Evolutionary conservation across 2,113 vertebrate species (phyloP).

Genomic region (Microcebus murinus): DNA sequence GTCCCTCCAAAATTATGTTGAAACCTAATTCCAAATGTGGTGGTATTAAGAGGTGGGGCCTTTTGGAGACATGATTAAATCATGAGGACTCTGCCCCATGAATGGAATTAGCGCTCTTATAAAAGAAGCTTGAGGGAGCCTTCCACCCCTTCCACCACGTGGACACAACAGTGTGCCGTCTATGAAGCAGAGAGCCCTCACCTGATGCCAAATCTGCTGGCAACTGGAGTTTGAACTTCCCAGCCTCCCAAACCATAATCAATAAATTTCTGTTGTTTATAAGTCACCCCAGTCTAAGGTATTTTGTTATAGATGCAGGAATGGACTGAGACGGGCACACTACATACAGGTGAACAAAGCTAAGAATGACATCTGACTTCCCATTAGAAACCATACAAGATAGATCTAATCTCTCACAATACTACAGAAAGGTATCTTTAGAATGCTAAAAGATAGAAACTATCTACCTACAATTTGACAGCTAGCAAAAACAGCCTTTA

Average conservation of each 20-base stretch:
- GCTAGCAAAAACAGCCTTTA: not conserved
- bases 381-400: not conserved
- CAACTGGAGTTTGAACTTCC: not conserved
- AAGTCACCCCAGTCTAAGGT: not conserved
- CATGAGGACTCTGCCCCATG: not conserved
- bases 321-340: not conserved
- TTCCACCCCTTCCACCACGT: not conserved
- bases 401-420: not conserved
- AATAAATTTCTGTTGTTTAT: not conserved
- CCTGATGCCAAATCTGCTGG: not conserved
- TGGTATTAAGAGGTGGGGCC: not conserved
- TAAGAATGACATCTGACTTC: not conserved
- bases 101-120: not conserved
- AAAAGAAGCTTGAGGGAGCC: not conserved
- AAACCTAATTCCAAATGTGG: not conserved
- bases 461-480: not conserved
- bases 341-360: not conserved
- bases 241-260: not conserved
- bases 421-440: not conserved
- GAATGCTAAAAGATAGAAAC: not conserved
- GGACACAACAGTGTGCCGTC: not conserved
- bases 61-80: not conserved
- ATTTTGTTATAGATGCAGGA: not conserved
- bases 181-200: not conserved
- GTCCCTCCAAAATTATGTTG: not conserved